Percentiles rank a stretch among this genome's conserved stretches.
Conservation (phyloP, 2,797 vertebrate species). For the Phataginus tricuspis region DNA sequence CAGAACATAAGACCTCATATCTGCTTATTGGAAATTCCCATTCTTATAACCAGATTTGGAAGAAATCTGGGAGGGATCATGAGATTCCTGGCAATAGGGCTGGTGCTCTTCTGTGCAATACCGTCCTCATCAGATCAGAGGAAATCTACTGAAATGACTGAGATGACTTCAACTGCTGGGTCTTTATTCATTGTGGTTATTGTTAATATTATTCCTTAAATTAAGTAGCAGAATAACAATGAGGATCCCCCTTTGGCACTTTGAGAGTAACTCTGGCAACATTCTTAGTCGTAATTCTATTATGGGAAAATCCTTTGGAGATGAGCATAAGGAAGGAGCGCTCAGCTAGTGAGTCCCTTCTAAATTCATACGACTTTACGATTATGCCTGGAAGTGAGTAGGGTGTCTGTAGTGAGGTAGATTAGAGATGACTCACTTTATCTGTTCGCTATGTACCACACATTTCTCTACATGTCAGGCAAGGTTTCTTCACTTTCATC, state of each 20-base stretch:
- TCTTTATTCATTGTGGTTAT: background rate
- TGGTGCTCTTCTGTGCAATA: background rate
- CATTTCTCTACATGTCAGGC: background rate
- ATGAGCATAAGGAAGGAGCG: background rate
- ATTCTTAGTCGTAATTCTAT: background rate
- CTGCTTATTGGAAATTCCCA: background rate
- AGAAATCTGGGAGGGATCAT: background rate
- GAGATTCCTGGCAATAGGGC: background rate
- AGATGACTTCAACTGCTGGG: background rate
- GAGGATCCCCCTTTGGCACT: background rate
- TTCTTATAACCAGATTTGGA: background rate
- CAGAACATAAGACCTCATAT: background rate
- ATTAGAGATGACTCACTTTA: background rate
- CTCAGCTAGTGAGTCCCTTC: background rate
- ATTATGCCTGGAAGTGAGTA: background rate
- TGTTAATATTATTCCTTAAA: background rate
- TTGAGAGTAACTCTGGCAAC: background rate
- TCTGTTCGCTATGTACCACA: background rate
- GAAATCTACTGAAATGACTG: background rate
- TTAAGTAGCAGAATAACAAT: background rate
- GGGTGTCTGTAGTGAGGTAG: background rate
- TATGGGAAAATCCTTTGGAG: background rate
- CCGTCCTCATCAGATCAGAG: background rate
- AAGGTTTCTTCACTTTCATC: background rate
- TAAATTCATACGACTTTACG: background rate